Evolutionary conservation across 1,140 invertebrate genomes (phyloP).

Genomic region (Leptonema lineaticorne): DNA sequence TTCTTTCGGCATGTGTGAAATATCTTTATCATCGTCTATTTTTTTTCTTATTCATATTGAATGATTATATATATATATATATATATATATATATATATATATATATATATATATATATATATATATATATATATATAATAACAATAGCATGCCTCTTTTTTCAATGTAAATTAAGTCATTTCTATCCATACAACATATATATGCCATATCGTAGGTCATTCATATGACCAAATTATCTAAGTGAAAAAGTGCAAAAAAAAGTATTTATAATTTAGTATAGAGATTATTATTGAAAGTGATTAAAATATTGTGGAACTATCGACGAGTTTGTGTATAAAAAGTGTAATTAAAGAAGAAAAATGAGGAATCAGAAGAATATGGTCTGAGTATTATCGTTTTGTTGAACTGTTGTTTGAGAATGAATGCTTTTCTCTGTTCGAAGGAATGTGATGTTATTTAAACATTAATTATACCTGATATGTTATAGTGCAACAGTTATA

Average conservation of each 20-base stretch:
- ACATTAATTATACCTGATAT: not conserved
- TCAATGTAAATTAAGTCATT: constrained; percentile 1
- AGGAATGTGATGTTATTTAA: not conserved
- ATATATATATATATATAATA: no score
- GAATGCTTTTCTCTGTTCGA: not conserved
- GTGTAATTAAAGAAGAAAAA: not conserved
- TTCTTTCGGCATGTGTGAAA: not conserved
- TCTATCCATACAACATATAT: not conserved
- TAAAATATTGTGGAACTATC: not conserved
- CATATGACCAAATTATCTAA: constrained; percentile 13
- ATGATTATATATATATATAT: no score
- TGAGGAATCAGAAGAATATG: not conserved
- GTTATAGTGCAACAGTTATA: not conserved
- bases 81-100: no score
- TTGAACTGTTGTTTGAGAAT: constrained; percentile 1
- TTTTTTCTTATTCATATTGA: constrained; percentile 14
- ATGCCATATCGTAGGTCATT: constrained; percentile 3
- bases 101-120: no score
- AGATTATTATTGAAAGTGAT: no score
- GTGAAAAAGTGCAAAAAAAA: constrained; percentile 15
- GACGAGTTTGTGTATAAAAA: constrained; percentile 3
- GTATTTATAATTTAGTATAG: not conserved
- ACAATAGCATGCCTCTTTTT: not conserved
- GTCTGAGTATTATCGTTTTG: no score
- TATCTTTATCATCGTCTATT: not conserved